A percentile compares a stretch with the other conserved stretches of the same genome.
These are phyloP conservation scores for Tangara arthus DNA, from an alignment of 2,797 vertebrate genomes.

Conservation along the genomic window DNA sequence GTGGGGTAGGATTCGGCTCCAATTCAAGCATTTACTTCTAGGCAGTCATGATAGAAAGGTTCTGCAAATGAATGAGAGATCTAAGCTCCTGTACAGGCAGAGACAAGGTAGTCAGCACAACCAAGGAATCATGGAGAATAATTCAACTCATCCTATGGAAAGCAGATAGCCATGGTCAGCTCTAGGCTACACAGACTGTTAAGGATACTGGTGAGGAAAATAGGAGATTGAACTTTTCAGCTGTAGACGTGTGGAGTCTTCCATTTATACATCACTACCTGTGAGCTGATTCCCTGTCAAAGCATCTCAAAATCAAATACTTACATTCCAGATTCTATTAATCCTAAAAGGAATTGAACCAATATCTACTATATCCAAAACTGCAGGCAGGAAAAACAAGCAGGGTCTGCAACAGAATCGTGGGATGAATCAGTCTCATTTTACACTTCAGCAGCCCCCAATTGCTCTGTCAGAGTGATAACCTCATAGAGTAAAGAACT, in stretches of 20 bases:
- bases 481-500: neutral
- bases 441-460: slow-evolving; percentile 25
- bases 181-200: neutral
- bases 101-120: neutral
- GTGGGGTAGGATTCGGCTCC: neutral
- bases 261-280: neutral
- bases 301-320: neutral
- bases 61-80: neutral
- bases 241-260: neutral
- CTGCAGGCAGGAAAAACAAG: neutral
- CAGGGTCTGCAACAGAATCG: neutral
- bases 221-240: neutral
- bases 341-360: neutral
- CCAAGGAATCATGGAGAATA: neutral
- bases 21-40: neutral
- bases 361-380: neutral
- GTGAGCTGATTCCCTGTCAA: neutral
- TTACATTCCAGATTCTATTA: neutral
- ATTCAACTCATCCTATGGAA: neutral
- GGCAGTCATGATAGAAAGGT: neutral
- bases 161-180: neutral
- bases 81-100: neutral
- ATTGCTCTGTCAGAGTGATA: neutral
- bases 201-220: neutral
- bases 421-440: neutral